These are phyloP conservation scores for Drosophila mimetica DNA, from an alignment of 2,888 invertebrate species.

Conservation along the genomic window DNA sequence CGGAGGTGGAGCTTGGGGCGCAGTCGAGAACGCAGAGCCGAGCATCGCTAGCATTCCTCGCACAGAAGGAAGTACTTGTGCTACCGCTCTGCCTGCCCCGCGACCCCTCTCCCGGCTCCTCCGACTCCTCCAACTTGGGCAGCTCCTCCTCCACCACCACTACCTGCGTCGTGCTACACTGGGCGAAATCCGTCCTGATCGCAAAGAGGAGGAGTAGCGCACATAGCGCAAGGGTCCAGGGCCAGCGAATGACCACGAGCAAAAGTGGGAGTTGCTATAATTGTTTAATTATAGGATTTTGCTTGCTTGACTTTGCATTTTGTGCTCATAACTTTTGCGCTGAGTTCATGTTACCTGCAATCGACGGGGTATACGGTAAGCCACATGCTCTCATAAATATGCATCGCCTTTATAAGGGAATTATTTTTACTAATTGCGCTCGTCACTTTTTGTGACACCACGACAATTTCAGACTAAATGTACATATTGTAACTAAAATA, in stretches of 20 bases:
- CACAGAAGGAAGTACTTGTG: slow-evolving; percentile 62
- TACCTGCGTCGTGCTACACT: slow-evolving; percentile 51
- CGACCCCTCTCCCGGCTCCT: not conserved
- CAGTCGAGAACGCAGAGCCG: slow-evolving; percentile 17
- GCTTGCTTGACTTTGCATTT: slow-evolving; percentile 82
- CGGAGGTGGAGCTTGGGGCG: slow-evolving; percentile 74
- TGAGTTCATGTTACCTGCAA: slow-evolving; percentile 66
- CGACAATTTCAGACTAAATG: not conserved
- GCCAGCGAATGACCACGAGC: slow-evolving; percentile 81
- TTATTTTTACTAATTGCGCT: not conserved
- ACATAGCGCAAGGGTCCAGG: slow-evolving; percentile 82
- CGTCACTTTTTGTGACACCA: slow-evolving; percentile 1
- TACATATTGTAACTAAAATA: not conserved
- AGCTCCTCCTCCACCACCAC: slow-evolving; percentile 31
- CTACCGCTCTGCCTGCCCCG: slow-evolving; percentile 46
- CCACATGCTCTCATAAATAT: slow-evolving; percentile 12
- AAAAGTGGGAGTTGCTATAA: slow-evolving; percentile 85
- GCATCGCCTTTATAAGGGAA: not conserved
- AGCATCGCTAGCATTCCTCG: slow-evolving; percentile 70
- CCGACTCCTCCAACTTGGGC: slow-evolving; percentile 3
- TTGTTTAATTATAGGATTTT: slow-evolving; percentile 85
- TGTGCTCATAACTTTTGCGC: slow-evolving; percentile 75
- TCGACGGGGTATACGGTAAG: slow-evolving; percentile 33
- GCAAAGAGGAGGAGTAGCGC: slow-evolving; percentile 84
- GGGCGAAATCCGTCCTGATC: slow-evolving; percentile 77